These are phyloP conservation scores for Valencia hispanica DNA, from an alignment of 2,797 vertebrate species.

Conservation along the genomic window DNA sequence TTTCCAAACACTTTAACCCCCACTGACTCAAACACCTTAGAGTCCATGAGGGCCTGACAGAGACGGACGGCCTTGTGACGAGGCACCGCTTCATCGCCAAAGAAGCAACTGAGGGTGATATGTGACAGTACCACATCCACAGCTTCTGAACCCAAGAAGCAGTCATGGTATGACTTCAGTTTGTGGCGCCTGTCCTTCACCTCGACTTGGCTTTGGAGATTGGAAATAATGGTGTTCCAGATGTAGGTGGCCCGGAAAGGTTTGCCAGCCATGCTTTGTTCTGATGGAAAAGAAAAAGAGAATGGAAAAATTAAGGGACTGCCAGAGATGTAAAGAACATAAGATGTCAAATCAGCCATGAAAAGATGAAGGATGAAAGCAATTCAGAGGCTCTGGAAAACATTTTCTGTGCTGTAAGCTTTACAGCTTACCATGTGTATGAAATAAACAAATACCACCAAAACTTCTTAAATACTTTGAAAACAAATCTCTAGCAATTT, in stretches of 20 bases:
- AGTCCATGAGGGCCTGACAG: slow-evolving; percentile 96
- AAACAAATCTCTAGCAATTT: neutral
- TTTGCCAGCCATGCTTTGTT: slow-evolving; percentile 88
- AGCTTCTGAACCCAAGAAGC: slow-evolving; percentile 94
- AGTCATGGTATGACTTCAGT: slow-evolving; percentile 92
- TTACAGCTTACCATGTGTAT: neutral
- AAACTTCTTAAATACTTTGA: neutral
- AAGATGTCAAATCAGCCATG: neutral
- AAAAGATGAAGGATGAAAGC: neutral
- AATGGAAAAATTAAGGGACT: neutral
- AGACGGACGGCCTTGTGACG: slow-evolving; percentile 92
- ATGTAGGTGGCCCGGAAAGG: slow-evolving; percentile 94
- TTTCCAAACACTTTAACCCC: slow-evolving; percentile 90
- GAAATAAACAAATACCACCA: neutral
- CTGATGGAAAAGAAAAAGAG: slow-evolving; percentile 59
- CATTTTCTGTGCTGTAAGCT: neutral
- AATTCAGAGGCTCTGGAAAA: neutral
- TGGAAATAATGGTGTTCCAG: slow-evolving; percentile 94
- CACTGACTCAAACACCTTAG: slow-evolving; percentile 93
- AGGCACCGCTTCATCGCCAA: slow-evolving; percentile 89
- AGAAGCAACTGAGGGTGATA: slow-evolving; percentile 91
- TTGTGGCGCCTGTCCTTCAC: slow-evolving; percentile 94
- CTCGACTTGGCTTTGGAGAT: slow-evolving; percentile 90
- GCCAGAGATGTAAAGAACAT: neutral
- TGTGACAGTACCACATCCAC: slow-evolving; percentile 93